Evolutionary conservation across 2,888 invertebrate species (phyloP), one percentile per base, ranked within the genome.

Genomic region (Gasteruption jaculator): DNA sequence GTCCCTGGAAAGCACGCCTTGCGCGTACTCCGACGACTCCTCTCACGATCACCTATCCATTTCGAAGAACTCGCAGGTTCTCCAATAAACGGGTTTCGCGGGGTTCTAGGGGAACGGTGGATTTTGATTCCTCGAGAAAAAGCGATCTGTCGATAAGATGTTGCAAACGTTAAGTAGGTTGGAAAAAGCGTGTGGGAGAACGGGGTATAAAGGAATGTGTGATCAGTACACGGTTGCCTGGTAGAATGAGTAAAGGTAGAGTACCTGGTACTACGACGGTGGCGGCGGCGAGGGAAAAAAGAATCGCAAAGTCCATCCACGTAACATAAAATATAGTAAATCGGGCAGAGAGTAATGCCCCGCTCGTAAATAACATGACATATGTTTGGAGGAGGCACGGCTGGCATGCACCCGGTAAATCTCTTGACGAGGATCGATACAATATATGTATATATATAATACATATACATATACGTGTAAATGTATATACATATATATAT

Each of bases 341-440:
- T 62, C 61, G 57, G 61, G 55, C 59, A 52, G 56, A 61, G 61
- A 62, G 61, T 64, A 64, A 64, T 64, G 63, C 57, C 58, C 49
- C 43, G 61, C 59, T 63, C 63, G 63, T 63, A 64, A 64, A 64
- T 64, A 64, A 64, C 63, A 62, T 61, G 64, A 63, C 64, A 63
- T 57, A 61, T 61, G 62, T 63, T 63, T 57, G 56, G 44, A 55
- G 56, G 49, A 61, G 62, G 56, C 56, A 56, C 59, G 61, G 58
- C 56, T 60, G 61, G 59, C 61, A 58, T 57, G 57, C 55, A 54
- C 59, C 54, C 57, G 59, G 61, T 63, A 63, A 63, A 64, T 64
- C 63, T 61, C 54, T 46, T 56, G 48, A 52, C 53, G 45, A 51
- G 52, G 61, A 63, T 64, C 64, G 63, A 64, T 64, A 61, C 57